Base-by-base conservation (phyloP, 2,113 vertebrate species). In the Sorex araneus region DNA sequence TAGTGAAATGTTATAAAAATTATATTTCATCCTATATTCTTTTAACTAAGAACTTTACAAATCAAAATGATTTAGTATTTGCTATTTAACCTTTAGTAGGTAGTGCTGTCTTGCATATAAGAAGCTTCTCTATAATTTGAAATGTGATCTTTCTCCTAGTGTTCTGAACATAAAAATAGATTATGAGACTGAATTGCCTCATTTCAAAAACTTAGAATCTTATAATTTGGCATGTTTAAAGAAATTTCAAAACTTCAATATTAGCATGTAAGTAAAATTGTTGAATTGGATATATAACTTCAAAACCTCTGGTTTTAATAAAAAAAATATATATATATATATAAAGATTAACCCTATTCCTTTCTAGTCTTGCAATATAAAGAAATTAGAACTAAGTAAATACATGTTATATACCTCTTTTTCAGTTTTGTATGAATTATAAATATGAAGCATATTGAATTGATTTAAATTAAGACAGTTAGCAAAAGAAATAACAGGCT, bases 91-190 rank as follows among this genome's bases (percentile, higher is more conserved):
- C 60, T 95, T 95, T 28, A 67, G 50, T 2, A 80, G 82, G 85
- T 21, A 94, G 81, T 87, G 50, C 47, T 87, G 71, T 86, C 34
- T 34, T 27, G 70, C 88, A 90, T 79, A 63, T 47, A 23, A 1
- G 89, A 45, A 94, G 12, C 43, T 0, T 47, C 36, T 30, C 80
- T 96, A 92, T 82, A 84, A 93, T 96, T 96, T 95, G 79, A 93
- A 97, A 97, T 95, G 47, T 92, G 94, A 83, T 96, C 95, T 96
- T 95, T 89, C 92, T 86, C 94, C 78, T 95, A 96, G 96, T 98
- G 97, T 83, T 40, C 88, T 2, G 97, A 96, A 81, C 4, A 0
- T 96, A 97, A 88, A 97, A 97, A 97, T 92, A 97, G 97, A 96
- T 97, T 96, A 96, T 77, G 90, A 60, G 75, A 96, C 91, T 84